Conservation (phyloP, 2,888 invertebrate genomes). For the Oscheius myriophilus region DNA sequence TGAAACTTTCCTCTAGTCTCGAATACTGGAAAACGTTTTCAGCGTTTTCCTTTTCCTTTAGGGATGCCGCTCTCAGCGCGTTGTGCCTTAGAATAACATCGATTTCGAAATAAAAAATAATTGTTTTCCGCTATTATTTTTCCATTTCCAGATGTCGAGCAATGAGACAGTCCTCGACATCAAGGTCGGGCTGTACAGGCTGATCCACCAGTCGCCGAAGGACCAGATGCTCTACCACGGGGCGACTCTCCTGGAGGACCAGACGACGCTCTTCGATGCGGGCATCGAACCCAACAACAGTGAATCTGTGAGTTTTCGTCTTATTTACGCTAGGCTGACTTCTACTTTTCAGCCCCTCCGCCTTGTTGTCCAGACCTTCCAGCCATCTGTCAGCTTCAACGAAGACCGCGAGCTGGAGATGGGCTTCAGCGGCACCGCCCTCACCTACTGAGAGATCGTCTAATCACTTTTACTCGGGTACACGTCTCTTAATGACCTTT, state of each 20-base stretch:
- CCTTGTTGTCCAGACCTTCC: conserved; percentile 39
- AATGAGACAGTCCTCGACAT: conserved; percentile 53
- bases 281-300: conserved; percentile 56
- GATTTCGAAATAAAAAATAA: too few species aligned
- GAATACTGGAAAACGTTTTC: too few species aligned
- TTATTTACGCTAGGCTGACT: too few species aligned
- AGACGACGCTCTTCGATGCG: conserved; percentile 57
- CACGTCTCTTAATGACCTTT: too few species aligned
- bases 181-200: conserved; percentile 60
- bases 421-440: conserved; percentile 65
- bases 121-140: too few species aligned
- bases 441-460: conserved; percentile 50
- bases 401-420: conserved; percentile 57
- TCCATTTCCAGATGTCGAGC: conserved; percentile 54
- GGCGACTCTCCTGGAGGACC: conserved; percentile 46
- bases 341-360: conserved; percentile 56
- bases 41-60: too few species aligned
- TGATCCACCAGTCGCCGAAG: conserved; percentile 41
- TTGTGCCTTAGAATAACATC: too few species aligned
- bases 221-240: conserved; percentile 54
- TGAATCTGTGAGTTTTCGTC: conserved; percentile 40
- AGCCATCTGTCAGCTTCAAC: conserved; percentile 24
- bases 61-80: too few species aligned
- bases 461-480: too few species aligned
- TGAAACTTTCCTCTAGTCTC: too few species aligned